Conservation (phyloP, 2,113 vertebrate genomes). For the Lophura nycthemera region DNA sequence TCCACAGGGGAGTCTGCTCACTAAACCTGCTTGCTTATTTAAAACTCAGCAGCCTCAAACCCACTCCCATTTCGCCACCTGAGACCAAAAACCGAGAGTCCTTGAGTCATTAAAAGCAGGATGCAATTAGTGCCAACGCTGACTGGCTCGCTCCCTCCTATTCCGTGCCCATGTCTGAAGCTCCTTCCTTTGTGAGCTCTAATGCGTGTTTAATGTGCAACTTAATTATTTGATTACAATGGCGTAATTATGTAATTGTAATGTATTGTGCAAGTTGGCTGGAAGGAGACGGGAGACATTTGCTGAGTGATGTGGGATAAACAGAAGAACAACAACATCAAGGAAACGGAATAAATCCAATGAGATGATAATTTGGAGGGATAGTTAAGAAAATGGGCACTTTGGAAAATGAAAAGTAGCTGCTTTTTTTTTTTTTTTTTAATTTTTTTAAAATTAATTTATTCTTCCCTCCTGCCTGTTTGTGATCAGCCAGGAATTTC, state of each 20-base stretch:
- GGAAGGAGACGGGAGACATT: conserved; percentile 74
- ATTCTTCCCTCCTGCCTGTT: background rate
- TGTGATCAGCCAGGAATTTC: background rate
- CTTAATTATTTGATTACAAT: conserved; percentile 89
- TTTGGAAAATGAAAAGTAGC: conserved; percentile 53
- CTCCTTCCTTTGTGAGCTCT: conserved; percentile 77
- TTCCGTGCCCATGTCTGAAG: conserved; percentile 61
- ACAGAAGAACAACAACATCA: conserved; percentile 73
- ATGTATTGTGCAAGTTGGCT: conserved; percentile 79
- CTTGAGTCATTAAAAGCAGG: conserved; percentile 47
- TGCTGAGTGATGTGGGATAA: conserved; percentile 71
- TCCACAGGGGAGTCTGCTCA: background rate
- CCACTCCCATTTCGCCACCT: conserved; percentile 41
- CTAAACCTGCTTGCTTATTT: conserved; percentile 48
- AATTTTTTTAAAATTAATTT: background rate
- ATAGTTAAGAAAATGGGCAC: conserved; percentile 66
- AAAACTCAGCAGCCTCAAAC: conserved; percentile 46
- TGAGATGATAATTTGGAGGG: conserved; percentile 69
- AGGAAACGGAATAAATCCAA: conserved; percentile 65
- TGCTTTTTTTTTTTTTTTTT: background rate
- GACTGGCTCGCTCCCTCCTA: conserved; percentile 54
- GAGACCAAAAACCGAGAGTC: conserved; percentile 52
- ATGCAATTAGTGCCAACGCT: conserved; percentile 60
- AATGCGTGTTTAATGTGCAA: conserved; percentile 84
- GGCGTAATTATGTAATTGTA: conserved; percentile 83